Conservation (phyloP, 1,140 invertebrate species). For the Ladona fulva region DNA sequence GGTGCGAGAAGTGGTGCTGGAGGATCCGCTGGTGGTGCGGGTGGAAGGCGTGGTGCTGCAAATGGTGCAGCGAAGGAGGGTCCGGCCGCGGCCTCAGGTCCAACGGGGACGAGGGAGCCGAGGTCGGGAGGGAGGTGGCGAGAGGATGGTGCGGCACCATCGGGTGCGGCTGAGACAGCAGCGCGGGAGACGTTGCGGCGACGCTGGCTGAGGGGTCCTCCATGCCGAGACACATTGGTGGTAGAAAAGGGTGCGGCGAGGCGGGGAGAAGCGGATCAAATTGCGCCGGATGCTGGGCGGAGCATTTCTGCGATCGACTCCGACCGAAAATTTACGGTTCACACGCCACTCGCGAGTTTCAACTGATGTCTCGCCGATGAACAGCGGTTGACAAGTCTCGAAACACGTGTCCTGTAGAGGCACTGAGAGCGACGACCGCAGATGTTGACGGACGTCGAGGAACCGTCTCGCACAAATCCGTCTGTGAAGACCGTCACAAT, state of each 20-base stretch:
- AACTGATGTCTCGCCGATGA: no score
- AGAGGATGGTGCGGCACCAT: not conserved
- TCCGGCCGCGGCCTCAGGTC: not conserved
- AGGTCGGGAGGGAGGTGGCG: not conserved
- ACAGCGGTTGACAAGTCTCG: no score
- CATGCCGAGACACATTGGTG: constrained; percentile 2
- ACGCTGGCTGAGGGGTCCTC: not conserved
- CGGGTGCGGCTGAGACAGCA: not conserved
- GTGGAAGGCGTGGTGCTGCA: not conserved
- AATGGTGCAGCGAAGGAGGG: not conserved
- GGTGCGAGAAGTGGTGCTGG: not conserved
- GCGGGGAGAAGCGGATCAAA: not conserved
- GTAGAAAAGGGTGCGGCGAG: not conserved
- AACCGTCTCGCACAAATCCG: no score
- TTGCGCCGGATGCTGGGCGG: not conserved
- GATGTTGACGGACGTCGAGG: no score
- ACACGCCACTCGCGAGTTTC: no score
- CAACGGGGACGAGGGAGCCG: not conserved
- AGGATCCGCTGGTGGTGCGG: not conserved
- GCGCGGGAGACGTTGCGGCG: not conserved
- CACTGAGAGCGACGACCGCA: no score
- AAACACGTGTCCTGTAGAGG: no score
- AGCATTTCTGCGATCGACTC: no score
- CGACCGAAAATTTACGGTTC: no score
- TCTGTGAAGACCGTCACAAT: no score